Conservation (phyloP, 2,113 vertebrate species). For the Hymenochirus boettgeri region DNA sequence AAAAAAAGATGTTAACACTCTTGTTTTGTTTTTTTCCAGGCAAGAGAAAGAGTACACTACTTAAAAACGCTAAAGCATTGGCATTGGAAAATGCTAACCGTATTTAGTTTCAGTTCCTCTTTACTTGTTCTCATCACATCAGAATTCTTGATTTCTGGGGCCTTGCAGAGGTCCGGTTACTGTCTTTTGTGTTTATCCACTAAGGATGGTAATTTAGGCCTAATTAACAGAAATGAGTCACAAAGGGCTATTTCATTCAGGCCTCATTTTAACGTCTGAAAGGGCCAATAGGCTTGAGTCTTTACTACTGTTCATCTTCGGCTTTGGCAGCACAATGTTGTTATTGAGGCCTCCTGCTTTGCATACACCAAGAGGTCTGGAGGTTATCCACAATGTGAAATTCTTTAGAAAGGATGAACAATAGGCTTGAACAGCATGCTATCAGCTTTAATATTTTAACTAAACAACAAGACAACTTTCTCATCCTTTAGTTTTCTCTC, state of each 20-base stretch:
- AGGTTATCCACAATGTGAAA: conserved; percentile 76
- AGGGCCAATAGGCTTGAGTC: conserved; percentile 57
- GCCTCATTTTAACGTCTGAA: conserved; percentile 57
- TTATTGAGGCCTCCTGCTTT: conserved; percentile 64
- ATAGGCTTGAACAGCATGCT: conserved; percentile 59
- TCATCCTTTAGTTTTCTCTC: conserved; percentile 41
- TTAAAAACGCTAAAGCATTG: conserved; percentile 18
- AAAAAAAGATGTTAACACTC: conserved; percentile 16
- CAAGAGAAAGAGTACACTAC: conserved; percentile 32
- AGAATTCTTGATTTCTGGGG: conserved; percentile 62
- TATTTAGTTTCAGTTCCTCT: conserved; percentile 54
- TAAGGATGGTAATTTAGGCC: conserved; percentile 71
- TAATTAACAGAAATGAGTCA: conserved; percentile 76
- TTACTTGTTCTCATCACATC: conserved; percentile 57
- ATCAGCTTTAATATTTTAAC: conserved; percentile 61
- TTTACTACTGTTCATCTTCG: conserved; percentile 51
- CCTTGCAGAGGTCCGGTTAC: conserved; percentile 59
- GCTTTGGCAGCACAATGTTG: conserved; percentile 60
- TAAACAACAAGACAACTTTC: conserved; percentile 44
- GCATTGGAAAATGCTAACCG: conserved; percentile 42
- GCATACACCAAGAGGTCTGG: conserved; percentile 74
- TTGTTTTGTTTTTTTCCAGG: conserved; percentile 1
- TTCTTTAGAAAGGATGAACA: conserved; percentile 61
- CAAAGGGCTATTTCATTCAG: conserved; percentile 63
- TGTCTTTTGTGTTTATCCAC: conserved; percentile 61